These are phyloP conservation scores for Lacanobia wlatinum DNA, from an alignment of 2,888 invertebrate genomes.

Conservation along the genomic window DNA sequence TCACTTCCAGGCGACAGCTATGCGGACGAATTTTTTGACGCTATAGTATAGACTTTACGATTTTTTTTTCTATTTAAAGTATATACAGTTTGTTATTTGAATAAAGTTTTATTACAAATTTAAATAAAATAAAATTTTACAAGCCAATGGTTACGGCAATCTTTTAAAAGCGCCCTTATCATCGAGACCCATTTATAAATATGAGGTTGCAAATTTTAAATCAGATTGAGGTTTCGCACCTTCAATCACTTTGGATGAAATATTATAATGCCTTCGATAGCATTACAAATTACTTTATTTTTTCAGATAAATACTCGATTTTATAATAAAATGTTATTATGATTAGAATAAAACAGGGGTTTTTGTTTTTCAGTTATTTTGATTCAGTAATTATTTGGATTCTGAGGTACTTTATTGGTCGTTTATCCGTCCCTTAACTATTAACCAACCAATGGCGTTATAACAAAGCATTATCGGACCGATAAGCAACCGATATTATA, in stretches of 20 bases:
- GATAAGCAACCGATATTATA: too few species aligned
- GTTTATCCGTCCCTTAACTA: too few species aligned
- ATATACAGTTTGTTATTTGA: too few species aligned
- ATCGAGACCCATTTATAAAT: constrained; percentile 34
- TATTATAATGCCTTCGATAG: constrained; percentile 29
- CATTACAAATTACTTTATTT: constrained; percentile 1
- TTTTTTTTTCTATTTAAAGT: too few species aligned
- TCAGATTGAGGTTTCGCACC: constrained; percentile 34
- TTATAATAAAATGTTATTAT: neutral
- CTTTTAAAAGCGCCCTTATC: constrained; percentile 25
- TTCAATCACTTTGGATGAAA: constrained; percentile 44
- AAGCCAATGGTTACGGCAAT: constrained; percentile 8
- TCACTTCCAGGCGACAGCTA: too few species aligned
- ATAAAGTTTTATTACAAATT: too few species aligned
- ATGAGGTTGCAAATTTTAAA: constrained; percentile 40
- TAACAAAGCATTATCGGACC: too few species aligned
- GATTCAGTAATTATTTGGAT: neutral
- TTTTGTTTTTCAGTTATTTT: neutral
- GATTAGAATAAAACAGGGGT: neutral
- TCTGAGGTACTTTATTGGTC: too few species aligned
- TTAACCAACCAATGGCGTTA: too few species aligned
- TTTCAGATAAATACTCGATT: neutral
- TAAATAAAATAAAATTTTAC: neutral
- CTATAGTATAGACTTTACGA: too few species aligned
- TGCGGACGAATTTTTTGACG: too few species aligned